A percentile compares a stretch with the other conserved stretches of the same genome.
Conservation (phyloP, 2,113 vertebrate species). For the Zosterops lateralis region DNA sequence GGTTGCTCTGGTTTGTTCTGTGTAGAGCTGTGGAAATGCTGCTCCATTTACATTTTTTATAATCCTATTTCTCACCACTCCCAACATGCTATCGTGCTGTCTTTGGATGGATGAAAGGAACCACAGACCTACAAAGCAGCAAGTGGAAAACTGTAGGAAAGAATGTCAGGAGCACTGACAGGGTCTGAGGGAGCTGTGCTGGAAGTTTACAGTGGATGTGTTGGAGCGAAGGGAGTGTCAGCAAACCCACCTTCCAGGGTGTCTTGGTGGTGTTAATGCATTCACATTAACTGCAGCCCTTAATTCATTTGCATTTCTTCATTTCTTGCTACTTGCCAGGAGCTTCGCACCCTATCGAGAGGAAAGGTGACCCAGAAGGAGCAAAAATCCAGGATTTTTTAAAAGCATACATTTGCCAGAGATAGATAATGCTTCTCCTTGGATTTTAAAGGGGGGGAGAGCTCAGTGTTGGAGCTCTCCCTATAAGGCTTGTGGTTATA, state of each 20-base stretch:
- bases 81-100: constrained; percentile 12
- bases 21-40: not conserved
- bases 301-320: constrained; percentile 1
- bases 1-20: not conserved
- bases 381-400: not conserved
- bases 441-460: not conserved
- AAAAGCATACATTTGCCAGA: not conserved
- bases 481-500: constrained; percentile 48
- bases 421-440: not conserved
- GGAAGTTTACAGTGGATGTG: not conserved
- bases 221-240: not conserved
- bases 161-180: constrained; percentile 20
- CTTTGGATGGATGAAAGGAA: constrained; percentile 29
- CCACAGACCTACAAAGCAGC: constrained; percentile 29
- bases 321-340: not conserved
- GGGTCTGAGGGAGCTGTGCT: constrained; percentile 37
- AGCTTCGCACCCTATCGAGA: not conserved
- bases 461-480: constrained; percentile 20
- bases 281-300: constrained; percentile 17
- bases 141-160: constrained; percentile 38
- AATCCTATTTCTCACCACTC: constrained; percentile 32
- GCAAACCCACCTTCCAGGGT: not conserved
- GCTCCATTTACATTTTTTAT: constrained; percentile 34
- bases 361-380: constrained; percentile 1
- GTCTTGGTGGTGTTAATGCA: not conserved